A percentile compares a stretch with the other conserved stretches of the same genome.
These are phyloP conservation scores for Micrasema longulum DNA, from an alignment of 1,140 invertebrate species.

Conservation along the genomic window DNA sequence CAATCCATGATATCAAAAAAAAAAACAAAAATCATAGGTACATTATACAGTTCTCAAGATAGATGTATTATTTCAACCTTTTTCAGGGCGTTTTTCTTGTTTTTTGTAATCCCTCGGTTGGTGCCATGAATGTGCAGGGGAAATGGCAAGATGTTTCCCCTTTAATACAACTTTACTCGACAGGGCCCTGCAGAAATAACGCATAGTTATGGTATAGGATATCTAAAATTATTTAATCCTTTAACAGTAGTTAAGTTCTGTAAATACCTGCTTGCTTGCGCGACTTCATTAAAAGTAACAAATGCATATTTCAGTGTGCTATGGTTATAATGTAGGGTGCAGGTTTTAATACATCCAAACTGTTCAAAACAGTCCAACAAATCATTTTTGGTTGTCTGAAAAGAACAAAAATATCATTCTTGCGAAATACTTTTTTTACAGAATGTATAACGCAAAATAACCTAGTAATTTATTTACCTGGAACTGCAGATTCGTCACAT, in stretches of 20 bases:
- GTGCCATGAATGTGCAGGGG: conserved; percentile 48
- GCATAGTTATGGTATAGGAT: no score
- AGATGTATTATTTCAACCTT: background rate
- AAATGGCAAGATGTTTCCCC: conserved; percentile 24
- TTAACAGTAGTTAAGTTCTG: no score
- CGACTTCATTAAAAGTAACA: conserved; percentile 27
- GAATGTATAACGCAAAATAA: background rate
- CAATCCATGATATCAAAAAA: no score
- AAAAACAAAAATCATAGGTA: background rate
- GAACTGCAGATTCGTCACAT: conserved; percentile 36
- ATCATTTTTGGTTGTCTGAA: conserved; percentile 30
- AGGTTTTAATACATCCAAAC: conserved; percentile 36
- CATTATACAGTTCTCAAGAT: background rate
- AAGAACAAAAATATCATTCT: conserved; percentile 8
- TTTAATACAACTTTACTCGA: background rate
- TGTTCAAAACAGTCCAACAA: conserved; percentile 32
- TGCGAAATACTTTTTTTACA: no score
- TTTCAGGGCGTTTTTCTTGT: conserved; percentile 5
- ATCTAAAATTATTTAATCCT: no score
- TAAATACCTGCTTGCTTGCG: conserved; percentile 15
- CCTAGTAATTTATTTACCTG: conserved; percentile 2
- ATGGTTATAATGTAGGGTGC: conserved; percentile 16
- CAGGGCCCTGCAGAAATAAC: conserved; percentile 36
- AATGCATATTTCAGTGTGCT: conserved; percentile 36
- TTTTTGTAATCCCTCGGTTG: conserved; percentile 34